These are phyloP conservation scores for Melanotus villosus DNA, from an alignment of 2,888 invertebrate genomes.

Conservation along the genomic window DNA sequence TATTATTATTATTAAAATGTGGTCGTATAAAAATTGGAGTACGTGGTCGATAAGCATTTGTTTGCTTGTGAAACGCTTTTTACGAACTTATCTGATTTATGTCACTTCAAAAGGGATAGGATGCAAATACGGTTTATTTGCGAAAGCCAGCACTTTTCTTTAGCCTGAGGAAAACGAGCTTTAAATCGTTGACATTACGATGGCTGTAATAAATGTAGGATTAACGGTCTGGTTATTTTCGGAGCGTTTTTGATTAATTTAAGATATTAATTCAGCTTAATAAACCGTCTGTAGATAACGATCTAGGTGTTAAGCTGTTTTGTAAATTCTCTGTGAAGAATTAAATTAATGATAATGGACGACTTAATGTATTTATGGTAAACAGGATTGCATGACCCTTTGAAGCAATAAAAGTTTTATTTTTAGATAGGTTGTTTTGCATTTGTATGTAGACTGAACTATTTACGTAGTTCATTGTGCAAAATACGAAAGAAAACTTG, in stretches of 20 bases:
- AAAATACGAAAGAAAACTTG: too few species aligned
- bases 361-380: background rate
- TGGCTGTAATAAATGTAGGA: background rate
- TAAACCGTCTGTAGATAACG: background rate
- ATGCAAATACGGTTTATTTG: conserved; percentile 8
- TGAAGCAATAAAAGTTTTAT: too few species aligned
- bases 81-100: conserved; percentile 3
- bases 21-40: background rate
- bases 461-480: too few species aligned
- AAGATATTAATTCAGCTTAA: background rate
- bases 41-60: background rate
- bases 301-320: background rate
- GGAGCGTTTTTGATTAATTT: background rate
- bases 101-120: background rate
- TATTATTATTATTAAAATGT: background rate
- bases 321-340: background rate
- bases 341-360: background rate
- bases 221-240: background rate
- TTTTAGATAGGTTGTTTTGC: too few species aligned
- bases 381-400: background rate
- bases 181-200: background rate
- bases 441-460: too few species aligned
- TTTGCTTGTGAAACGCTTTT: background rate
- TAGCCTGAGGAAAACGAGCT: background rate
- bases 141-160: background rate